phyloP scores from a whole-genome alignment of 1,140 invertebrate species.

The Aphaenogaster ashmeadi region DNA sequence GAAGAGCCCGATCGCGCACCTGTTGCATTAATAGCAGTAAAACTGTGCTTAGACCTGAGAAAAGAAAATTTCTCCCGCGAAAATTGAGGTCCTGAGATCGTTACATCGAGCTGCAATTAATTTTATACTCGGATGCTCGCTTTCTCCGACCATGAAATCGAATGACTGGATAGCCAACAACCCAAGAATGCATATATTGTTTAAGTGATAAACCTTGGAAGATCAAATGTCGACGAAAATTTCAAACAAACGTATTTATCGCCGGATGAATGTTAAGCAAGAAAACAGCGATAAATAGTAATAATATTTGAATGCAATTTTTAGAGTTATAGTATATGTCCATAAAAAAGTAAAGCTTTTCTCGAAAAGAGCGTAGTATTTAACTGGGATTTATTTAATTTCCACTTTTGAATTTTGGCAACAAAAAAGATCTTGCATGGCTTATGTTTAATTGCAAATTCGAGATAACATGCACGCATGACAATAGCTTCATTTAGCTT shows the following conservation, averaged over 20 bases:
- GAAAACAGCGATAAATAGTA: background rate
- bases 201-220: conserved; percentile 14
- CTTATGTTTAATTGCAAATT: background rate
- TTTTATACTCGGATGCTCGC: conserved; percentile 36
- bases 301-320: background rate
- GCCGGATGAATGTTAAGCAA: background rate
- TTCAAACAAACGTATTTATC: background rate
- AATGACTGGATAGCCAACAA: conserved; percentile 8
- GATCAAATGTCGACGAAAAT: background rate
- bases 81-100: conserved; percentile 41
- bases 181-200: conserved; percentile 5
- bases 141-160: conserved; percentile 17
- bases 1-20: conserved; percentile 39
- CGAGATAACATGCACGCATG: background rate
- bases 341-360: background rate
- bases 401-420: background rate
- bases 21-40: conserved; percentile 56
- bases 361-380: background rate
- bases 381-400: background rate
- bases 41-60: conserved; percentile 46
- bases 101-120: conserved; percentile 51
- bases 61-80: conserved; percentile 50
- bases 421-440: background rate
- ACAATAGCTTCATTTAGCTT: conserved; percentile 5
- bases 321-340: background rate